Conservation (phyloP, 2,888 invertebrate genomes). For the Tanypteryx hageni region DNA sequence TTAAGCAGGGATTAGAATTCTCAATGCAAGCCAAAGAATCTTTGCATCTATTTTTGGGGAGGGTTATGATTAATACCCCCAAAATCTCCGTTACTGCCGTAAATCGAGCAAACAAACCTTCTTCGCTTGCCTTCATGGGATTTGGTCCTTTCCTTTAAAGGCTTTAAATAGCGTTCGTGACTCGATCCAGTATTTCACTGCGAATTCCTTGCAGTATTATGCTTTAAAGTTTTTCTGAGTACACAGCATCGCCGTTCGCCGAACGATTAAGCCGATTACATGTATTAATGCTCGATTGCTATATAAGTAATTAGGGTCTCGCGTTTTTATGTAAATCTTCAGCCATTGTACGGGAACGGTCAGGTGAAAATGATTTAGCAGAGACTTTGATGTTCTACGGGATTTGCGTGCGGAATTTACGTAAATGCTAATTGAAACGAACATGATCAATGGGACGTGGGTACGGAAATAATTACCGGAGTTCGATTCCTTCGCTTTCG, state of each 20-base stretch:
- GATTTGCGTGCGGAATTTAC: background rate
- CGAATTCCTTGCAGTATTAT: background rate
- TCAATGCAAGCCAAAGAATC: too few species aligned
- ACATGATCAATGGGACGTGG: background rate
- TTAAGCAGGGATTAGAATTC: too few species aligned
- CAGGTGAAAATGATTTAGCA: too few species aligned
- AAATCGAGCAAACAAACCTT: background rate
- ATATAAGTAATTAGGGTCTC: background rate
- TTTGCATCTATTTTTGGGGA: too few species aligned
- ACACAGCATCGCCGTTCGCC: background rate
- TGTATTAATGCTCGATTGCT: background rate
- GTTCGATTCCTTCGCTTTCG: background rate
- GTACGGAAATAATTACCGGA: background rate
- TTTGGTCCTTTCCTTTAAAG: background rate
- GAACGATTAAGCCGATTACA: background rate
- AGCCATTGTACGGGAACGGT: too few species aligned
- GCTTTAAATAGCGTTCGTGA: background rate
- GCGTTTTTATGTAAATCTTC: too few species aligned
- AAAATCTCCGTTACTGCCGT: background rate
- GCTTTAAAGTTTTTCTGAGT: background rate
- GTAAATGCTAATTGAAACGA: slow-evolving; percentile 20
- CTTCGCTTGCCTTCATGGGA: background rate
- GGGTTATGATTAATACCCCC: too few species aligned
- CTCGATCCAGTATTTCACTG: background rate
- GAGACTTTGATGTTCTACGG: too few species aligned